Evolutionary conservation across 2,888 invertebrate species (phyloP).

Genomic region (Coremacera marginata): DNA sequence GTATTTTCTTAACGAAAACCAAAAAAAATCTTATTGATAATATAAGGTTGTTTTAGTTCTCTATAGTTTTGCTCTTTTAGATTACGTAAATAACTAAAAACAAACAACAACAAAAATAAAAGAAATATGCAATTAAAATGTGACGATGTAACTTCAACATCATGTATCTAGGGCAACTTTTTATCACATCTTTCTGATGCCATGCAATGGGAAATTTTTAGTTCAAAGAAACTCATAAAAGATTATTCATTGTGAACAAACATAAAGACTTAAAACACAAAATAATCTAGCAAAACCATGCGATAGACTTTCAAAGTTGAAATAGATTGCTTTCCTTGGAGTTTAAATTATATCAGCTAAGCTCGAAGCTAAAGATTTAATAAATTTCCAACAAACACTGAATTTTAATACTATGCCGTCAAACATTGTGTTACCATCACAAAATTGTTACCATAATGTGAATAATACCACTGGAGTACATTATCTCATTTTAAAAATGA

Average conservation of each 20-base stretch:
- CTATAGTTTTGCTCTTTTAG: not conserved
- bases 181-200: conserved; percentile 4
- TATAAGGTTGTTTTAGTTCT: too few relatives aligned
- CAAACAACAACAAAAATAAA: not conserved
- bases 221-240: conserved; percentile 27
- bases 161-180: conserved; percentile 6
- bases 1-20: too few relatives aligned
- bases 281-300: not conserved
- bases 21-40: too few relatives aligned
- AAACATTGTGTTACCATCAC: too few relatives aligned
- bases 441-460: too few relatives aligned
- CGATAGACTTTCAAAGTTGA: not conserved
- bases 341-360: too few relatives aligned
- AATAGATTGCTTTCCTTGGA: too few relatives aligned
- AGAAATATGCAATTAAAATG: not conserved
- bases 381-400: too few relatives aligned
- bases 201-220: not conserved
- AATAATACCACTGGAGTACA: too few relatives aligned
- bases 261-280: conserved; percentile 14
- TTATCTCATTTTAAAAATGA: too few relatives aligned
- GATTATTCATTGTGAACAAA: conserved; percentile 22
- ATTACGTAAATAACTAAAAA: not conserved
- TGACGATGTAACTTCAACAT: not conserved
- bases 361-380: too few relatives aligned
- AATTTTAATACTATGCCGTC: too few relatives aligned